Evolutionary conservation across 2,888 invertebrate species (phyloP).

Genomic region (Chymomyza procnemis): DNA sequence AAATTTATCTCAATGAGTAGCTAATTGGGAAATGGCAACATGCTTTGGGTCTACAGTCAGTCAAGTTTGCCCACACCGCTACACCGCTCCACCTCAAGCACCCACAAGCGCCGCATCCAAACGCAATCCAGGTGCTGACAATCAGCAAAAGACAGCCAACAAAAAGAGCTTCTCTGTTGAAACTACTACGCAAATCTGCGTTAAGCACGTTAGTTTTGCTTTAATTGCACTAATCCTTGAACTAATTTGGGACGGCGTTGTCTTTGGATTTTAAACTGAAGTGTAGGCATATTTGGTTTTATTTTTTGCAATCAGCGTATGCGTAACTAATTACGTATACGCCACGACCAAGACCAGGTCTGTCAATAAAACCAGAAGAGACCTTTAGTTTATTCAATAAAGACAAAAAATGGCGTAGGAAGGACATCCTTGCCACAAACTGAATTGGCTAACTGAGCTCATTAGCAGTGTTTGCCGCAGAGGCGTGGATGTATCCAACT

Average conservation of each 20-base stretch:
- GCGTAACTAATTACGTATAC: slow-evolving; percentile 59
- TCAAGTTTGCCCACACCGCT: background rate
- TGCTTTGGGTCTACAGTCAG: slow-evolving; percentile 15
- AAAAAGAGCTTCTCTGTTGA: slow-evolving; percentile 45
- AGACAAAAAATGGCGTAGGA: too few relatives aligned
- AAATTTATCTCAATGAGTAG: slow-evolving; percentile 74
- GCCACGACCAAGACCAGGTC: background rate
- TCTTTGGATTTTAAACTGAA: slow-evolving; percentile 45
- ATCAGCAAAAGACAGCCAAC: slow-evolving; percentile 38
- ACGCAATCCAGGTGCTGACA: slow-evolving; percentile 4
- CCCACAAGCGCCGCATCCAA: too few relatives aligned
- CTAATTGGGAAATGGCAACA: slow-evolving; percentile 71
- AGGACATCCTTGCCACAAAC: slow-evolving; percentile 58
- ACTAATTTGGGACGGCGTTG: slow-evolving; percentile 56
- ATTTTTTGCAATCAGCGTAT: slow-evolving; percentile 50
- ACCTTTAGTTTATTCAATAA: background rate
- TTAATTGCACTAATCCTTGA: slow-evolving; percentile 69
- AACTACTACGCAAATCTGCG: slow-evolving; percentile 44
- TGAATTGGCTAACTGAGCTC: slow-evolving; percentile 70
- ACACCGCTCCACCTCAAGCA: background rate
- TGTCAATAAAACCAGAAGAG: too few relatives aligned
- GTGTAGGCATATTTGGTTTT: slow-evolving; percentile 35
- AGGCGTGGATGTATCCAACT: too few relatives aligned
- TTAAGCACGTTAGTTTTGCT: slow-evolving; percentile 63
- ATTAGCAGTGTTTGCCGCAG: slow-evolving; percentile 52